phyloP scores from a whole-genome alignment of 2,113 vertebrate genomes.

The Egretta garzetta region DNA sequence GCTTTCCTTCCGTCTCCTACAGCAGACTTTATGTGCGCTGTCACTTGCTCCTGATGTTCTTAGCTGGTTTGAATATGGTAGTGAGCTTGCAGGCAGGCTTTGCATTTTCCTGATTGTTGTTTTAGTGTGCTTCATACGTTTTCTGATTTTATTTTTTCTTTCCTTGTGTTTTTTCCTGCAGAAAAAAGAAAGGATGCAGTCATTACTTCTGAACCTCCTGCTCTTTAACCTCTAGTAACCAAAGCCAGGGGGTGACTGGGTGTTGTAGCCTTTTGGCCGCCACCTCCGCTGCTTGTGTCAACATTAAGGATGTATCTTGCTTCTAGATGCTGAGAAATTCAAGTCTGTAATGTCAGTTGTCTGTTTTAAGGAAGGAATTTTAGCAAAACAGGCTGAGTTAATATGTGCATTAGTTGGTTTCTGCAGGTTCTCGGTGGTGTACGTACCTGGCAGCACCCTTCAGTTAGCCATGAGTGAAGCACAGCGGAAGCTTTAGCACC shows the following conservation, averaged over 20 bases:
- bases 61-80: neutral
- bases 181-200: neutral
- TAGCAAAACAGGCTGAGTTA: neutral
- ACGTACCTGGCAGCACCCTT: neutral
- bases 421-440: neutral
- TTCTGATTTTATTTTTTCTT: neutral
- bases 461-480: neutral
- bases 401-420: neutral
- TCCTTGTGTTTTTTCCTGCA: neutral
- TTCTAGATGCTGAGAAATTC: neutral
- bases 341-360: neutral
- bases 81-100: neutral
- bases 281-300: neutral
- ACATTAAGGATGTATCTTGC: rapidly evolving
- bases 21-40: neutral
- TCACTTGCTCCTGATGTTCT: neutral
- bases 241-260: neutral
- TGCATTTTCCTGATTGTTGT: rapidly evolving
- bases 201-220: neutral
- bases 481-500: neutral
- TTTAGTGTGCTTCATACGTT: rapidly evolving
- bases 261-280: neutral
- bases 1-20: neutral
- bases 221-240: neutral
- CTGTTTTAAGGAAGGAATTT: neutral